Evolutionary conservation across 1,140 invertebrate species (phyloP).

Genomic region (Orchesella cincta): DNA sequence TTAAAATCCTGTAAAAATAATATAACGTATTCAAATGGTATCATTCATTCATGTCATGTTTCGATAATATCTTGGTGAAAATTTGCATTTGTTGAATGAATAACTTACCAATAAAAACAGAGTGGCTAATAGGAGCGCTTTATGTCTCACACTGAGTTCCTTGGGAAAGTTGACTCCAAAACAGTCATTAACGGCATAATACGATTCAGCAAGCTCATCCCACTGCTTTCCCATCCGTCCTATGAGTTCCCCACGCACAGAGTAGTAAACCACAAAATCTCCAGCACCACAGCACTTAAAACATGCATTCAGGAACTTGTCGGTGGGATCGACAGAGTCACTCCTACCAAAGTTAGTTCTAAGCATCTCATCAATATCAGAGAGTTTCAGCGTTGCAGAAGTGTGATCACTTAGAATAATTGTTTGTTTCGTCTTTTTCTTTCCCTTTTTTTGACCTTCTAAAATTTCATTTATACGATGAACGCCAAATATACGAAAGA

Average conservation of each 20-base stretch:
- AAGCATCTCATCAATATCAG: not conserved
- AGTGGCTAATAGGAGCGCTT: slow-evolving; percentile 35
- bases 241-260: slow-evolving; percentile 19
- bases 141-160: slow-evolving; percentile 41
- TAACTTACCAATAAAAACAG: slow-evolving; percentile 39
- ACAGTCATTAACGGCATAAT: not conserved
- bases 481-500: slow-evolving; percentile 33
- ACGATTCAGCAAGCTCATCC: slow-evolving; percentile 27
- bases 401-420: slow-evolving; percentile 14
- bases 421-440: not conserved
- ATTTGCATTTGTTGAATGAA: too few relatives aligned
- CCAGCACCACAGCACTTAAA: slow-evolving; percentile 33
- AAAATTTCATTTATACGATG: slow-evolving; percentile 6
- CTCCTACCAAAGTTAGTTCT: not conserved
- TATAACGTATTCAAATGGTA: too few relatives aligned
- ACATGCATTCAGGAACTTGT: slow-evolving; percentile 19
- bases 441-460: not conserved
- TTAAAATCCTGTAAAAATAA: slow-evolving; percentile 26
- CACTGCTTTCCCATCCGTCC: slow-evolving; percentile 35
- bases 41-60: too few relatives aligned
- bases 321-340: slow-evolving; percentile 13
- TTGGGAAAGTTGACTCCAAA: slow-evolving; percentile 41
- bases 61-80: too few relatives aligned
- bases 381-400: not conserved
- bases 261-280: slow-evolving; percentile 43